Base-by-base conservation (phyloP, 1,140 invertebrate genomes). In the Camponotus vicinus region DNA sequence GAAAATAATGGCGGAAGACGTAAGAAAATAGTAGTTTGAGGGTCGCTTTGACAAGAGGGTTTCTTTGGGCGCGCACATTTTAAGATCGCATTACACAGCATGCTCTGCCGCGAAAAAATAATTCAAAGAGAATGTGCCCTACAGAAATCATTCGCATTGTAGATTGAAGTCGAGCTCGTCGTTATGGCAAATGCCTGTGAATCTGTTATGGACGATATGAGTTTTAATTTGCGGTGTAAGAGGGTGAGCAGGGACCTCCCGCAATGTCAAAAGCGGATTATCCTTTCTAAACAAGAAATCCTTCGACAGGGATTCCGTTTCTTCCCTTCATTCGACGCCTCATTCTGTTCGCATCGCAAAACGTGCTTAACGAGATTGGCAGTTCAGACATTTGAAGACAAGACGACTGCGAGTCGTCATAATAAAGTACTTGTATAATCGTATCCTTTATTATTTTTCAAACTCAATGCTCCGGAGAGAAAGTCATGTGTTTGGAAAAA, bases 41-140 rank as follows among this genome's bases (percentile, higher is more conserved):
- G 15, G 3, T 42, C 27, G 45, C 64, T 27, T n/a, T n/a, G 76
- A 45, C 32, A 34, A 69, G 64, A 21, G 63, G 34, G 21, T 80
- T 27, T 83, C 69, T 75, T 83, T 49, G 55, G 69, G 55, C 71
- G 79, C 79, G 67, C 27, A n/a, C 59, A 42, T 82, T 73, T 82
- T 73, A 73, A 69, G 77, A 32, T 61, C 27, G 55, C 40, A 82
- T 71, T 59, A 52, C 79, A 67, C 79, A 55, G 27, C 13, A 45
- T 80, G 69, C 37, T 18, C 15, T 27, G 8, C 11, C 40, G 55
- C 21, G 67, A 57, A 75, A 82, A 83, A 83, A 83, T 83, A 83
- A 83, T 73, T 83, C 69, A 83, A 75, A 83, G 69, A 34, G 40
- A 63, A 61, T 52, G 18, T 15, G 13, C 52, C 7, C 15, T 69